A percentile compares a stretch with the other conserved stretches of the same genome.
Conservation (phyloP, 2,113 vertebrate genomes). For the Microcebus lehilahytsara region DNA sequence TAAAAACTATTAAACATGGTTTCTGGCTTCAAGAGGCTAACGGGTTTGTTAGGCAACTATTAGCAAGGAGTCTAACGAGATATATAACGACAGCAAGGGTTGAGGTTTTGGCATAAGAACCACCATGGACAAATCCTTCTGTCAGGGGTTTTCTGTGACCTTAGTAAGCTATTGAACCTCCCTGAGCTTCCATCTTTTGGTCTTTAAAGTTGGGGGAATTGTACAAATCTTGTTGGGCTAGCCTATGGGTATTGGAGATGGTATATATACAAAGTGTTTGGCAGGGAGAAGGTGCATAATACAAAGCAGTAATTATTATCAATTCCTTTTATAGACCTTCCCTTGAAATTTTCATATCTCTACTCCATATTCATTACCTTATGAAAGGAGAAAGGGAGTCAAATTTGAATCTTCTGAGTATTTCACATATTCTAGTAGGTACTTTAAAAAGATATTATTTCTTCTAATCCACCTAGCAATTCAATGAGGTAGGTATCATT, state of each 20-base stretch:
- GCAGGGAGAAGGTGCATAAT: background rate
- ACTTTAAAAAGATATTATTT: background rate
- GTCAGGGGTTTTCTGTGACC: background rate
- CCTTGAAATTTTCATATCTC: background rate
- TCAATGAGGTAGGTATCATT: background rate
- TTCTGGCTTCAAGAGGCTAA: background rate
- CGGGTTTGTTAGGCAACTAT: background rate
- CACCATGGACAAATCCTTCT: no score
- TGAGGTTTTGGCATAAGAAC: background rate
- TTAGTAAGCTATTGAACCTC: background rate
- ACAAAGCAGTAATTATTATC: no score
- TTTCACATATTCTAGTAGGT: background rate
- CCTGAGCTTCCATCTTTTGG: background rate
- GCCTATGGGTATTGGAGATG: background rate
- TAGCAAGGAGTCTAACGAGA: background rate
- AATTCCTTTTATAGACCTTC: background rate
- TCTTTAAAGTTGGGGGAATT: background rate
- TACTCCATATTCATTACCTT: background rate
- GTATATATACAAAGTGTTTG: accelerated
- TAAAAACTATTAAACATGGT: background rate
- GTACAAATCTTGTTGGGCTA: background rate
- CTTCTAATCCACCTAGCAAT: background rate
- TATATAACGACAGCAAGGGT: accelerated
- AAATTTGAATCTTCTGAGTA: background rate
- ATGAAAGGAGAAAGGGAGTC: background rate